Evolutionary conservation across 1,140 invertebrate genomes (phyloP), one percentile per base, ranked within the genome.

Genomic region (Microplitis demolitor): DNA sequence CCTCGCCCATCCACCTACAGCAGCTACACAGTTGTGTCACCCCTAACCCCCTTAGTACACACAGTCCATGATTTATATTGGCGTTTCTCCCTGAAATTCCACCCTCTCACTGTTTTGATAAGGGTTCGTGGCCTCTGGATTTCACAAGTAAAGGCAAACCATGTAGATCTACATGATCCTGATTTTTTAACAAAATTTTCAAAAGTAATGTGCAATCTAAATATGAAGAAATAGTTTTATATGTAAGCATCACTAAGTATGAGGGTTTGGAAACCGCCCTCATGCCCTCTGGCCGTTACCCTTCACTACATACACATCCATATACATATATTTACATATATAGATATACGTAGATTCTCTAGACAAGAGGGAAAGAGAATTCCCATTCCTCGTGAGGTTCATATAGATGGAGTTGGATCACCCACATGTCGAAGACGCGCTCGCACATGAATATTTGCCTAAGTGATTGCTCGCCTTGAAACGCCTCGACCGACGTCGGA

Each of bases 401-500:
- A 78, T 73, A 77, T 37, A 24, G 24, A 24, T 24, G 24, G 24
- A 4, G 76, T 76, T 11, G 74, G 74, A 79, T 74, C 76, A 77
- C 83, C 84, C 82, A 84, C 84, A 86, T 84, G 82, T 73, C 78
- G 76, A 81, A 83, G 76, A 74, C 81, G 80, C 78, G 80, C 77
- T 76, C 78, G 76, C 74, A 84, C 76, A 80, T 84, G 82, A 85
- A 84, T 85, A 85, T 86, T 85, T 86, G 82, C 81, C 78, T 80
- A 85, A 85, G 83, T 85, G 84, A 86, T 86, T 85, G 83, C 83
- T 83, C 80, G 80, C 77, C 80, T 83, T 77, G 79, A 84, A 80
- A 80, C 79, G 78, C 69, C 60, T 45, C 39, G 37, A 39, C 37
- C 37, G 37, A 39, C 33, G 60, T 35, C 11, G 60, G 24, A 8